These are phyloP conservation scores for Sipha maydis DNA, from an alignment of 2,888 invertebrate genomes.

Conservation along the genomic window DNA sequence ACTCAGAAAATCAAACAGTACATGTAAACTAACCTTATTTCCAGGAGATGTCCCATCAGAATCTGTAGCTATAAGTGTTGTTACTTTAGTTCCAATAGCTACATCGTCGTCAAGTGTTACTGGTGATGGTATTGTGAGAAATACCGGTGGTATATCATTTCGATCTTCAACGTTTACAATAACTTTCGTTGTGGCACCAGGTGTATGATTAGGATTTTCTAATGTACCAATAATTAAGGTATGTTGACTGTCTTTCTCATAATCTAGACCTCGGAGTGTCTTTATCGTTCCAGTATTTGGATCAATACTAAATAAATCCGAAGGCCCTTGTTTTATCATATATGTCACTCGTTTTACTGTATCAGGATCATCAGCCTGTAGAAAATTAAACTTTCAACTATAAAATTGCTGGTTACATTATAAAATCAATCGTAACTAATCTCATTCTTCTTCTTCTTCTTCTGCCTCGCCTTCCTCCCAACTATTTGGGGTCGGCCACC, in stretches of 20 bases:
- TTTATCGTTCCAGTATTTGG: constrained; percentile 82
- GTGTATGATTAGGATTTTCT: constrained; percentile 78
- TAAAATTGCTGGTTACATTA: neutral
- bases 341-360: constrained; percentile 86
- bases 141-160: constrained; percentile 89
- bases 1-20: neutral
- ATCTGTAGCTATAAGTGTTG: constrained; percentile 82
- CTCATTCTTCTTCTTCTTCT: no score
- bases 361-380: constrained; percentile 84
- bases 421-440: neutral
- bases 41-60: constrained; percentile 86
- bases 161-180: constrained; percentile 82
- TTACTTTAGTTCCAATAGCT: constrained; percentile 82
- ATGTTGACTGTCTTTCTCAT: constrained; percentile 79
- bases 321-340: constrained; percentile 82
- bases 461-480: no score
- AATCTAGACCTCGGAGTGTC: constrained; percentile 81
- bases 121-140: constrained; percentile 83
- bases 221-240: constrained; percentile 83
- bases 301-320: constrained; percentile 84
- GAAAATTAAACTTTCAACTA: constrained; percentile 63
- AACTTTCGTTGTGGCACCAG: constrained; percentile 80
- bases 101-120: constrained; percentile 86
- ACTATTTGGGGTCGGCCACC: no score
- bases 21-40: constrained; percentile 73